Evolutionary conservation across 2,113 vertebrate genomes (phyloP).

Genomic region (Camelus bactrianus): DNA sequence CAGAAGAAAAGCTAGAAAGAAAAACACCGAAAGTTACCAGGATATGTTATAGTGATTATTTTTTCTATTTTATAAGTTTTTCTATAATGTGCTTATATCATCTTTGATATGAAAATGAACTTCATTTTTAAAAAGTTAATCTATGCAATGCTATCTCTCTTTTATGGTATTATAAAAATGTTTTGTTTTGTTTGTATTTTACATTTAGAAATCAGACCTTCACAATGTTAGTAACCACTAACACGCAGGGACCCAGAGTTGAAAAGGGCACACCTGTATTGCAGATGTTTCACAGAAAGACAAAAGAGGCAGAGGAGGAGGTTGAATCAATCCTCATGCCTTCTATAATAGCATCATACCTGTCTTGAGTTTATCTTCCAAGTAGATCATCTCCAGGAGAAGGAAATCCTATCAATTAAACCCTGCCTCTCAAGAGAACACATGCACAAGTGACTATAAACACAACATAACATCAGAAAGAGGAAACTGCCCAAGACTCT

Average conservation of each 20-base stretch:
- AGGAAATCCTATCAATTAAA: neutral
- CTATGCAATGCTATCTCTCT: neutral
- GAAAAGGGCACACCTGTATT: neutral
- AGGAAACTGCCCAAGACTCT: neutral
- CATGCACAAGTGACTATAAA: neutral
- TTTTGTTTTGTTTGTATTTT: neutral
- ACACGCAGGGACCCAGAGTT: neutral
- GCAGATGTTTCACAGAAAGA: neutral
- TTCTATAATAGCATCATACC: neutral
- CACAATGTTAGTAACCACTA: neutral
- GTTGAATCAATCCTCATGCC: neutral
- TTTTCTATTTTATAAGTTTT: slow-evolving; percentile 14
- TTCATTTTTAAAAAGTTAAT: neutral
- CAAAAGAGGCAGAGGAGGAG: neutral
- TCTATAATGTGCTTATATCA: neutral
- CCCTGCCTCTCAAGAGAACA: neutral
- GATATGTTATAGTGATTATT: neutral
- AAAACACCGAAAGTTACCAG: neutral
- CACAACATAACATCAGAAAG: neutral
- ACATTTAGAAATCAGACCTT: slow-evolving; percentile 34
- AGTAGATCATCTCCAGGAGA: neutral
- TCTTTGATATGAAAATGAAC: slow-evolving; percentile 4
- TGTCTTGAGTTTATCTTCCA: neutral
- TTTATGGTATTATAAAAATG: neutral
- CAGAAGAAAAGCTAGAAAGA: neutral